Percentiles rank a stretch among this genome's conserved stretches.
phyloP scores from a whole-genome alignment of 2,113 vertebrate species.

The Rhizomys pruinosus region DNA sequence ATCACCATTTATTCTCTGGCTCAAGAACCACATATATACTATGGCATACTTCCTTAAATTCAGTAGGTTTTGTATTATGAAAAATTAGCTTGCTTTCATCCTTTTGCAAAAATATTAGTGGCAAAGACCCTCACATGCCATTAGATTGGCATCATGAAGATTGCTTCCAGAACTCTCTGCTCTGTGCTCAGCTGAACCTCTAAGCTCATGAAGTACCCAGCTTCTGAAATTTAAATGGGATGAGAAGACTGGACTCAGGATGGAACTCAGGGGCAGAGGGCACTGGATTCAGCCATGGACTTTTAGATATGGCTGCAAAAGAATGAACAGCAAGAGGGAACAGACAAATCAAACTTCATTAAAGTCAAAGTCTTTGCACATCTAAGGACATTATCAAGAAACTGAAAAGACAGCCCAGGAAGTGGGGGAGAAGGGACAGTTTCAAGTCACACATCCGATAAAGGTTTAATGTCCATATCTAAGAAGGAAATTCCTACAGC shows the following conservation, averaged over 20 bases:
- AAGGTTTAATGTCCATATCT: not conserved
- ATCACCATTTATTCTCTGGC: not conserved
- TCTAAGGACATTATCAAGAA: not conserved
- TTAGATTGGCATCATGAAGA: not conserved
- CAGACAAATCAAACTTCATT: not conserved
- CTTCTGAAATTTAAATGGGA: not conserved
- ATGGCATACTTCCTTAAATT: not conserved
- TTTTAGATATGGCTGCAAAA: not conserved
- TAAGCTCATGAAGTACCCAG: not conserved
- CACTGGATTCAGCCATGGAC: not conserved
- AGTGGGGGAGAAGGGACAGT: not conserved
- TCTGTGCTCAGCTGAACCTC: not conserved
- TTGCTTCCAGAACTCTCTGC: not conserved
- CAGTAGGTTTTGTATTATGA: not conserved
- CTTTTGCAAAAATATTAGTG: not conserved
- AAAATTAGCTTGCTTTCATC: not conserved
- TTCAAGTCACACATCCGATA: not conserved
- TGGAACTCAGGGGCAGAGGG: not conserved
- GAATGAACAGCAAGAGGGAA: not conserved
- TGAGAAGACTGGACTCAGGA: not conserved
- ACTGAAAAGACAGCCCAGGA: not conserved
- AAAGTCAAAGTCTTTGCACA: not conserved
- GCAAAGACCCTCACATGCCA: not conserved
- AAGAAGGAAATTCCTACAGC: not conserved
- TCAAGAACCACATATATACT: not conserved